phyloP scores from a whole-genome alignment of 2,797 vertebrate species.

The Meriones psammophilus region DNA sequence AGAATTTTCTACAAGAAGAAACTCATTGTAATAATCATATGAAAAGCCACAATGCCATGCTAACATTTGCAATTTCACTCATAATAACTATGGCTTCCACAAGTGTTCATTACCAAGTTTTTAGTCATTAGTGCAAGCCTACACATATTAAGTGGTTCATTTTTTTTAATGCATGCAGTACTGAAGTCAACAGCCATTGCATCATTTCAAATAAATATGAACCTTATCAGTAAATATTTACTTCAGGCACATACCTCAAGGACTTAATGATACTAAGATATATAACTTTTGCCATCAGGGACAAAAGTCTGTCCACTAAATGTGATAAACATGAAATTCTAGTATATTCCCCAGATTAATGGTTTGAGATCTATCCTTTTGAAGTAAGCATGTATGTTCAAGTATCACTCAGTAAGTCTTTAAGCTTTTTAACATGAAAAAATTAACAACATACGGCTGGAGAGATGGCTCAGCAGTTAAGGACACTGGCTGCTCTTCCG shows the following conservation, averaged over 20 bases:
- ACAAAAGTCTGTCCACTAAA: conserved; percentile 29
- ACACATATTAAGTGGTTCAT: background rate
- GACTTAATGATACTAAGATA: conserved; percentile 18
- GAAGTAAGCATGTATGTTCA: background rate
- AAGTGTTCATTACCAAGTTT: background rate
- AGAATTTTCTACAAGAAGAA: conserved; percentile 92
- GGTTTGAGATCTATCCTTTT: background rate
- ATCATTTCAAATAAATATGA: conserved; percentile 35
- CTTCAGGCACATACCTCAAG: background rate
- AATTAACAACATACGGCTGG: background rate
- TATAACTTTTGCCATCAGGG: background rate
- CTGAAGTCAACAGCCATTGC: background rate
- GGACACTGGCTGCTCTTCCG: background rate
- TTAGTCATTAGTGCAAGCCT: conserved; percentile 11
- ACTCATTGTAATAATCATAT: conserved; percentile 40
- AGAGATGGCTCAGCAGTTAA: background rate
- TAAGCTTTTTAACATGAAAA: conserved; percentile 26
- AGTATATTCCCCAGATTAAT: background rate
- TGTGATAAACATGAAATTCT: conserved; percentile 31
- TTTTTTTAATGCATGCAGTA: background rate
- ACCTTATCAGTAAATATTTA: conserved; percentile 1
- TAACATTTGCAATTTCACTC: background rate
- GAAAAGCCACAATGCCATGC: background rate
- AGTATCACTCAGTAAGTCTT: background rate
- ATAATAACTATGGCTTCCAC: background rate